A percentile compares a stretch with the other conserved stretches of the same genome.
phyloP scores from a whole-genome alignment of 2,888 invertebrate genomes.

The Stenurella melanura region DNA sequence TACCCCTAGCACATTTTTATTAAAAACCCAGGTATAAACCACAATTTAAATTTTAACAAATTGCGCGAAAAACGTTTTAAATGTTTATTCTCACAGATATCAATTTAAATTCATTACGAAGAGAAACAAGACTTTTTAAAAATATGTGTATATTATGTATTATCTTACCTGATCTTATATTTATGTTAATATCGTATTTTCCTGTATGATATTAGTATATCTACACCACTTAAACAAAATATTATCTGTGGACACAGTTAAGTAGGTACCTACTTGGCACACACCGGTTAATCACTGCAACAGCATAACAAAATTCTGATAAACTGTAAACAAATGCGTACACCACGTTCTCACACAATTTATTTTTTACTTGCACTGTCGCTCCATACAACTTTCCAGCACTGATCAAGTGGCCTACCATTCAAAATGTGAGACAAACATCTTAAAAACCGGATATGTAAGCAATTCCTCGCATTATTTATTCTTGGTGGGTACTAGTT shows the following conservation, averaged over 20 bases:
- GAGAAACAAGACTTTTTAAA: too few species aligned
- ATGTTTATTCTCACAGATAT: too few species aligned
- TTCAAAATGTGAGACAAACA: slow-evolving; percentile 28
- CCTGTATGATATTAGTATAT: not conserved
- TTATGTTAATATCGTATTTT: not conserved
- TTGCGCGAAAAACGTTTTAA: too few species aligned
- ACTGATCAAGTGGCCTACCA: slow-evolving; percentile 35
- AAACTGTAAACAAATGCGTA: not conserved
- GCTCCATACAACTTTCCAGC: not conserved
- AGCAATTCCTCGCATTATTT: not conserved
- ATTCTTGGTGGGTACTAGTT: not conserved
- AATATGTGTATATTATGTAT: too few species aligned
- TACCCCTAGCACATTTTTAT: too few species aligned
- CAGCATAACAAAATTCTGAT: not conserved
- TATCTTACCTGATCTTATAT: not conserved
- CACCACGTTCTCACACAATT: not conserved
- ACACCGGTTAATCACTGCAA: not conserved
- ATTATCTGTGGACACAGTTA: not conserved
- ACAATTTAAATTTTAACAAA: too few species aligned
- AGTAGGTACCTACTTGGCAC: not conserved
- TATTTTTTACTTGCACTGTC: slow-evolving; percentile 23
- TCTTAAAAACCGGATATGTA: slow-evolving; percentile 35
- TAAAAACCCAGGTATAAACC: too few species aligned
- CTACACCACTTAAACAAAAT: not conserved
- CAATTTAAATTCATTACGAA: too few species aligned